Evolutionary conservation across 2,797 vertebrate genomes (phyloP).

Genomic region (Thaleichthys pacificus): DNA sequence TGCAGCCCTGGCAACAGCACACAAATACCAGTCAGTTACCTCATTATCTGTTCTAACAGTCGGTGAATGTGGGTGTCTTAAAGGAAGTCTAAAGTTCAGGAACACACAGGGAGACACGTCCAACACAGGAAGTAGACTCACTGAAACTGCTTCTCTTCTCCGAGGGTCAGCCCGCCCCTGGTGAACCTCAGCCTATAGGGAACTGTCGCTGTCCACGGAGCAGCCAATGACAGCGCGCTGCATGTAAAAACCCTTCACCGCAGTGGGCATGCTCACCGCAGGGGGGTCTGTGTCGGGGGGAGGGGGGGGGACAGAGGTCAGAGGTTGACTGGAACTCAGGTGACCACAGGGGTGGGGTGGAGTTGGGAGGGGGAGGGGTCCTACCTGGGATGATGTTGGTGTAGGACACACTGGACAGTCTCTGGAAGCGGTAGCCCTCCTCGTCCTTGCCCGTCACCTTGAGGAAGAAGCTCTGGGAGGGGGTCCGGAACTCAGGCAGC

Average conservation of each 20-base stretch:
- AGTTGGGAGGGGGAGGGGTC: conserved; percentile 21
- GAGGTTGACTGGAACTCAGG: neutral
- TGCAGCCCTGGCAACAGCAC: conserved; percentile 33
- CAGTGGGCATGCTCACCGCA: conserved; percentile 81
- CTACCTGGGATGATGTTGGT: conserved; percentile 84
- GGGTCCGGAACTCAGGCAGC: conserved; percentile 79
- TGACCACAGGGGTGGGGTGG: neutral
- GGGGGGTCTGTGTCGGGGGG: conserved; percentile 72
- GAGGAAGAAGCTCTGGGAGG: conserved; percentile 87
- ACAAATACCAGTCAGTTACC: conserved; percentile 31
- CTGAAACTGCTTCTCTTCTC: conserved; percentile 80
- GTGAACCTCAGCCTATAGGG: conserved; percentile 85
- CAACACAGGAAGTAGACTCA: conserved; percentile 61
- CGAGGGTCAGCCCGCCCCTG: conserved; percentile 72
- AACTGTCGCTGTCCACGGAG: conserved; percentile 80
- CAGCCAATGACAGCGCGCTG: conserved; percentile 81
- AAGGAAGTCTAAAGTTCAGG: neutral
- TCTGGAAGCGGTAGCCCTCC: conserved; percentile 84
- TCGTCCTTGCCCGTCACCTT: conserved; percentile 85
- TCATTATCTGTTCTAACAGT: conserved; percentile 43
- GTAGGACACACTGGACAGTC: conserved; percentile 90
- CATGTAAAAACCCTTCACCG: conserved; percentile 77
- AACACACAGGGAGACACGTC: conserved; percentile 15
- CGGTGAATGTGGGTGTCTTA: conserved; percentile 29
- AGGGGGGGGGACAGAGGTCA: conserved; percentile 25